These are phyloP conservation scores for Cardinalis cardinalis DNA, from an alignment of 2,113 vertebrate genomes.

Conservation along the genomic window DNA sequence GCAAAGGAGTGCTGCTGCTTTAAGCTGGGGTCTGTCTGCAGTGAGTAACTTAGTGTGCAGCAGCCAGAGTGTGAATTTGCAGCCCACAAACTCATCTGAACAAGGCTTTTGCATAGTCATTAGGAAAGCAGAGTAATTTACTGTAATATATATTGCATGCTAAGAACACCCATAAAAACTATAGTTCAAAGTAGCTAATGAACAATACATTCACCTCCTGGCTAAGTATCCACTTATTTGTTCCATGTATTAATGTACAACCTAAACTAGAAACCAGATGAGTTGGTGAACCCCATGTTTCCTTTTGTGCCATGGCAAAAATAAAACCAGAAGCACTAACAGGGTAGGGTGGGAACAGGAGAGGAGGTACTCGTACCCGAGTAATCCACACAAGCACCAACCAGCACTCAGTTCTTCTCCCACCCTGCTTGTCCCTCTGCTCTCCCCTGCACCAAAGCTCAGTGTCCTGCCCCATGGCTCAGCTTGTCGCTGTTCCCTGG, in stretches of 20 bases:
- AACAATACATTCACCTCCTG: not conserved
- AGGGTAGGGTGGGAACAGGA: not conserved
- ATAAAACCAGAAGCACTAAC: not conserved
- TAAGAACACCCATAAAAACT: not conserved
- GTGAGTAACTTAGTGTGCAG: not conserved
- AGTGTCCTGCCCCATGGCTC: not conserved
- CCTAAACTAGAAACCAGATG: not conserved
- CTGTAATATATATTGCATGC: not conserved
- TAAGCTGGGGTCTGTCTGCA: not conserved
- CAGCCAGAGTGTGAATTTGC: not conserved
- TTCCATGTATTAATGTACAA: not conserved
- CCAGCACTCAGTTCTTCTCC: not conserved
- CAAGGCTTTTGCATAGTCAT: not conserved
- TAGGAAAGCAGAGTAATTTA: not conserved
- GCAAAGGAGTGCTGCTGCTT: not conserved
- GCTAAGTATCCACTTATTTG: not conserved
- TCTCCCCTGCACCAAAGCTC: not conserved
- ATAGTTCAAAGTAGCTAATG: not conserved
- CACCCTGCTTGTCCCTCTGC: not conserved
- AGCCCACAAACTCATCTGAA: not conserved
- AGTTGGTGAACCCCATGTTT: not conserved
- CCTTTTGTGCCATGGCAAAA: not conserved
- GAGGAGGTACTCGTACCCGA: not conserved
- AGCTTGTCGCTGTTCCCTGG: not conserved
- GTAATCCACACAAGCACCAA: not conserved